These are phyloP conservation scores for Motacilla alba DNA, from an alignment of 2,113 vertebrate genomes.

Conservation along the genomic window DNA sequence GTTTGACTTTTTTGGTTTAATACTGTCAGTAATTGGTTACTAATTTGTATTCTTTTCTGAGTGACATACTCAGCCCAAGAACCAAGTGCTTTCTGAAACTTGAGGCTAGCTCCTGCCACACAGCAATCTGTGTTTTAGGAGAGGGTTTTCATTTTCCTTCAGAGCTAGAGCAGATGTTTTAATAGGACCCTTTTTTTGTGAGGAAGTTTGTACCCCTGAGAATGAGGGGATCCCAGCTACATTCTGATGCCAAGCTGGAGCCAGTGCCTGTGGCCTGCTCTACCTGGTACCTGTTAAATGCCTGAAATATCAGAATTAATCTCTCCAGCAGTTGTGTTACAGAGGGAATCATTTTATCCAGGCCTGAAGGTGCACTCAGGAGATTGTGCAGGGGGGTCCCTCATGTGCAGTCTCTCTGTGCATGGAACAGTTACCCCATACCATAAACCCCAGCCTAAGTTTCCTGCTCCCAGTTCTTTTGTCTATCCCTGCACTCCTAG, in stretches of 20 bases:
- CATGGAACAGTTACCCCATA: background rate
- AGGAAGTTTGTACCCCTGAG: background rate
- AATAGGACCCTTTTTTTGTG: background rate
- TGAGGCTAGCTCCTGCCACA: background rate
- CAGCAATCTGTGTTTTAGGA: background rate
- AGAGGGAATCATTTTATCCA: background rate
- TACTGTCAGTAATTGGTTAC: background rate
- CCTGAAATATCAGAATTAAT: background rate
- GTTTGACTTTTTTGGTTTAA: background rate
- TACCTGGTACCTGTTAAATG: background rate
- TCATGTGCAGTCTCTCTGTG: background rate
- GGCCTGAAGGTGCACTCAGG: background rate
- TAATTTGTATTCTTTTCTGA: background rate
- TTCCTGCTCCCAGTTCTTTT: background rate
- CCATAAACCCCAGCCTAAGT: background rate
- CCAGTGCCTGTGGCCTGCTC: no score
- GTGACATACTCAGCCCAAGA: background rate
- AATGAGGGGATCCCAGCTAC: background rate
- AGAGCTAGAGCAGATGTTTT: background rate
- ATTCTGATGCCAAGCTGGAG: background rate
- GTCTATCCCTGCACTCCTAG: background rate
- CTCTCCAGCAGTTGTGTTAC: background rate
- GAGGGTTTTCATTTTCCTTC: background rate
- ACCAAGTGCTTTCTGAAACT: background rate
- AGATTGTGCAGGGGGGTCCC: background rate